Conservation (phyloP, 2,888 invertebrate species). For the Ichneumon xanthorius region DNA sequence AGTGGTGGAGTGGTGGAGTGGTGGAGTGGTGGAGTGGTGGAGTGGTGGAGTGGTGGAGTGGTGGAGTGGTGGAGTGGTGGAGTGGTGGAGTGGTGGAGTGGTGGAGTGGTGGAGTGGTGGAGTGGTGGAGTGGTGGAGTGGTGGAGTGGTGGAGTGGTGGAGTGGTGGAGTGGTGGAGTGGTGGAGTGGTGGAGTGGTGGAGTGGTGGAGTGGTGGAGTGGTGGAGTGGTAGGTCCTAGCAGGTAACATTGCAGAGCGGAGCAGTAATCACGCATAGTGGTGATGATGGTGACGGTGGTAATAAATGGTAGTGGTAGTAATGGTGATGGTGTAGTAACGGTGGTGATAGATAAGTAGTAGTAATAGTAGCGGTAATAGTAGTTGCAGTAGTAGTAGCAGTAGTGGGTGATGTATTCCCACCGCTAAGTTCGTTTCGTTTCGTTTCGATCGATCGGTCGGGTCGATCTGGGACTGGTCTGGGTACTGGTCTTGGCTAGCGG, state of each 20-base stretch:
- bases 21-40: constrained; percentile 77
- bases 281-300: constrained; percentile 60
- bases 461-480: constrained; percentile 69
- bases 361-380: constrained; percentile 69
- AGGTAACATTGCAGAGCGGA: constrained; percentile 81
- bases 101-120: constrained; percentile 79
- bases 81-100: constrained; percentile 77
- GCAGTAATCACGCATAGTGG: constrained; percentile 62
- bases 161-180: constrained; percentile 79
- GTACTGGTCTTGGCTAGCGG: constrained; percentile 80
- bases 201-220: constrained; percentile 76
- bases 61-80: constrained; percentile 77
- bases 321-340: constrained; percentile 71
- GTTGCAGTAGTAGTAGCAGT: constrained; percentile 72
- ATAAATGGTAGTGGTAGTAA: constrained; percentile 51
- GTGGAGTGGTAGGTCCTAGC: constrained; percentile 81
- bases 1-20: constrained; percentile 78
- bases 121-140: constrained; percentile 77
- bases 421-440: constrained; percentile 62
- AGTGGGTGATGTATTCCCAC: constrained; percentile 64
- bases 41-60: constrained; percentile 79
- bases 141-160: constrained; percentile 76
- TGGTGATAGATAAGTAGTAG: constrained; percentile 74
- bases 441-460: constrained; percentile 65
- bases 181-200: constrained; percentile 77